Percentiles rank a stretch among this genome's conserved stretches.
Evolutionary conservation across 2,113 vertebrate species (phyloP).

Genomic region (Piprites chloris): DNA sequence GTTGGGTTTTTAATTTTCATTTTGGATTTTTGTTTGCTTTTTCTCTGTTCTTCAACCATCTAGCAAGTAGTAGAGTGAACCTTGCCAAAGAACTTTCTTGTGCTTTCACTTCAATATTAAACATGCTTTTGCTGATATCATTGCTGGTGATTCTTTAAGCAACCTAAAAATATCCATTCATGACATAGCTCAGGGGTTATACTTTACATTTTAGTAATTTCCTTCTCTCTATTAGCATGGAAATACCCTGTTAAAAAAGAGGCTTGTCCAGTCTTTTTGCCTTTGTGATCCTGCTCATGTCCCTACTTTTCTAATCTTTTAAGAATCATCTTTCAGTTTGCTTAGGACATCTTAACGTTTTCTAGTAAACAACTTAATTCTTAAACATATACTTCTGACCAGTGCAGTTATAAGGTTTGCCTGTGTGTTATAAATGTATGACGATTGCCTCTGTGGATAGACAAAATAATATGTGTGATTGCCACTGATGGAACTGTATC

Average conservation of each 20-base stretch:
- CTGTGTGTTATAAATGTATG: neutral
- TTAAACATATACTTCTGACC: neutral
- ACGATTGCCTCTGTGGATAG: neutral
- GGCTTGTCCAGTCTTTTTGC: rapidly evolving
- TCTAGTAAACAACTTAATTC: neutral
- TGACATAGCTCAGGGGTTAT: neutral
- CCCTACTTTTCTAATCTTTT: neutral
- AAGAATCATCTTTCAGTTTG: neutral
- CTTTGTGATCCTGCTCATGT: neutral
- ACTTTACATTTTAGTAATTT: neutral
- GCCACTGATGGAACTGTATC: neutral
- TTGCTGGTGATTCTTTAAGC: neutral
- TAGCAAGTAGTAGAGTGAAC: neutral
- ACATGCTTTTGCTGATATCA: neutral
- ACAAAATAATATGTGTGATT: neutral
- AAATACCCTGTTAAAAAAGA: neutral
- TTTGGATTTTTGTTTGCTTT: neutral
- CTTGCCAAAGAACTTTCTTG: neutral
- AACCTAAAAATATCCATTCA: rapidly evolving
- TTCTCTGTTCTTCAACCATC: neutral
- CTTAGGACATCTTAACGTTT: neutral
- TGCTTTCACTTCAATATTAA: neutral
- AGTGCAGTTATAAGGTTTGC: neutral
- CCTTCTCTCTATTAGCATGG: neutral
- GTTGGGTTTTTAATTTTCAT: too few relatives aligned